Evolutionary conservation across 2,113 vertebrate genomes (phyloP), one percentile per base, ranked within the genome.

Genomic region (Excalfactoria chinensis): DNA sequence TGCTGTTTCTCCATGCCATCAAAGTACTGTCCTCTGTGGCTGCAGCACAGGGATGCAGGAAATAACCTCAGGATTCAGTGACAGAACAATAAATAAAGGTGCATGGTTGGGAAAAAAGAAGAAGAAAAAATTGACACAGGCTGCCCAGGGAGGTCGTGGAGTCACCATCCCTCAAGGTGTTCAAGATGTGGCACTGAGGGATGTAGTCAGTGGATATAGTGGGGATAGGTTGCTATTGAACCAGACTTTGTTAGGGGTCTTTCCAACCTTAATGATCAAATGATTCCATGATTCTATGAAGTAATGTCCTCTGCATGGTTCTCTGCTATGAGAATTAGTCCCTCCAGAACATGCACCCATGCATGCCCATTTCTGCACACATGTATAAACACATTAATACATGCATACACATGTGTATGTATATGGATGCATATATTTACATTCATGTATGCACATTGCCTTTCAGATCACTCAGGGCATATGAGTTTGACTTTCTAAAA

Each of bases 371-470:
- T 34, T 59, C 4, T 56, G 0, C 2, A 1, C 25, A 23, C 35
- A 30, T 77, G 32, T 44, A 10, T 34, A 60, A 60, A 56, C 14
- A 58, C 19, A 17, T 20, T 20, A 19, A 63, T 25, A 62, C 7
- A 41, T 3, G 16, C 6, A n/a, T 2, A 15, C 3, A 23, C 9
- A 14, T 3, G 12, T 46, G 41, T 16, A 10, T 44, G 14, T 2
- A 3, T 34, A 10, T 11, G 2, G 58, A 8, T 66, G 2, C 23
- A 3, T 63, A 5, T 22, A 4, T 66, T 3, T 23, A 1, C 68
- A 5, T 11, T 1, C 40, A 16, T 7, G 5, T 16, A 18, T 48
- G 8, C 6, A 44, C 23, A 72, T 84, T 21, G 25, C 35, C n/a
- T 60, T 84, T 60, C 40, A 44, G 43, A 30, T 56, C 68, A 30